Base-by-base conservation (phyloP, 23 tunicate genomes). In the Aplidium turbinatum region DNA sequence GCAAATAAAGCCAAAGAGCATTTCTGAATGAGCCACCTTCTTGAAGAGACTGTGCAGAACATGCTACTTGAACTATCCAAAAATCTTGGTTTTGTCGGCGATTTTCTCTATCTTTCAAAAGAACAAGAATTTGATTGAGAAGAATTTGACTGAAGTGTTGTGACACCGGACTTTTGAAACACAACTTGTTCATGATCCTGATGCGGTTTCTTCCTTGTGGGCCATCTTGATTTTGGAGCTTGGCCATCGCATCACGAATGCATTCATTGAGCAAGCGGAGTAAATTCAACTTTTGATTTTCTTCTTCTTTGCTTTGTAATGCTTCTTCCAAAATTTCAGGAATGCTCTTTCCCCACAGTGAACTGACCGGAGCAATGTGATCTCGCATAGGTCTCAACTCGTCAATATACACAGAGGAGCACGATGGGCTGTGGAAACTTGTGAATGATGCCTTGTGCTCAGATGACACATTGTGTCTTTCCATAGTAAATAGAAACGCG, bases 11-110 rank as follows among this genome's bases (percentile, higher is more conserved):
- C 94, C 94, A 87, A 26, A 87, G 39, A 13, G 78, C 83, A 13
- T 87, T 80, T 7, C 63, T 52, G 56, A 87, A 87, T 4, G 94
- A 51, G 1, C 94, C 94, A 54, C 82, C 86, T 63, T 87, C 94
- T 38, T 87, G 86, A 25, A 87, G 60, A 3, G 57, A 72, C 24
- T 80, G 73, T 32, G 63, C 63, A 11, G 78, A 81, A 45, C 94
- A 87, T 18, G 94, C 94, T 70, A 57, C 94, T 2, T 73, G 33
- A 25, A 79, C 77, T 40, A 73, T 33, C 94, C 94, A 87, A 32
- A 16, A 11, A 9, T 57, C 58, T 18, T 1, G 4, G 0, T 70
- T 38, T 3, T 6, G 21, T 21, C 18, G 7, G 2, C 3, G 65
- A 4, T 71, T 52, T 19, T 84, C 90, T 5, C 57, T 36, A 30